phyloP scores from a whole-genome alignment of 2,113 vertebrate species.

The Panthera leo region DNA sequence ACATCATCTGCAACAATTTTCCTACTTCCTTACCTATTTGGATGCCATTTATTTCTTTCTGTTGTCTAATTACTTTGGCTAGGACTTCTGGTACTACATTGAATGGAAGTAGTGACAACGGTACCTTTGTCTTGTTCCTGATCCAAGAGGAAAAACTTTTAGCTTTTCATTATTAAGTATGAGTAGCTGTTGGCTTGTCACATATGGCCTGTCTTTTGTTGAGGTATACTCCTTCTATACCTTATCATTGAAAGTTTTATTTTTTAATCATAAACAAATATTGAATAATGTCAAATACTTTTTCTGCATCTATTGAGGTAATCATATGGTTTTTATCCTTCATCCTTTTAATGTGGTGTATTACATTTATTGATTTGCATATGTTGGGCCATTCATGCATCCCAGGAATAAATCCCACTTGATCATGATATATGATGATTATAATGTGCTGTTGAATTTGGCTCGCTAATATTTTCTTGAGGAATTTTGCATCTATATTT shows the following conservation, averaged over 20 bases:
- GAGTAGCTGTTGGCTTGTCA: neutral
- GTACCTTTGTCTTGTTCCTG: neutral
- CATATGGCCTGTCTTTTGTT: neutral
- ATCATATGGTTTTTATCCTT: neutral
- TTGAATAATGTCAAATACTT: neutral
- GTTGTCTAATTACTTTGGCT: neutral
- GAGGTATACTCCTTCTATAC: neutral
- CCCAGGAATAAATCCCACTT: neutral
- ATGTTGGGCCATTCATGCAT: neutral
- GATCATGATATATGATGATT: neutral
- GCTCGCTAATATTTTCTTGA: neutral
- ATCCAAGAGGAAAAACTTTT: neutral
- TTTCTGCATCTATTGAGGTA: neutral
- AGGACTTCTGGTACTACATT: neutral
- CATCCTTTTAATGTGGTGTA: neutral
- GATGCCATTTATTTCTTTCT: neutral
- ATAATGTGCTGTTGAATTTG: neutral
- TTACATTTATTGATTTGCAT: neutral
- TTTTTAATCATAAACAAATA: neutral
- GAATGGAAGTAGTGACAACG: neutral
- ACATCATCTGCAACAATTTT: neutral
- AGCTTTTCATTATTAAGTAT: neutral
- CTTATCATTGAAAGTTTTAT: neutral
- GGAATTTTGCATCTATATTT: neutral
- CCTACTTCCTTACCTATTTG: neutral